Conservation (phyloP, 2,888 invertebrate species). For the Mechanitis messenoides region DNA sequence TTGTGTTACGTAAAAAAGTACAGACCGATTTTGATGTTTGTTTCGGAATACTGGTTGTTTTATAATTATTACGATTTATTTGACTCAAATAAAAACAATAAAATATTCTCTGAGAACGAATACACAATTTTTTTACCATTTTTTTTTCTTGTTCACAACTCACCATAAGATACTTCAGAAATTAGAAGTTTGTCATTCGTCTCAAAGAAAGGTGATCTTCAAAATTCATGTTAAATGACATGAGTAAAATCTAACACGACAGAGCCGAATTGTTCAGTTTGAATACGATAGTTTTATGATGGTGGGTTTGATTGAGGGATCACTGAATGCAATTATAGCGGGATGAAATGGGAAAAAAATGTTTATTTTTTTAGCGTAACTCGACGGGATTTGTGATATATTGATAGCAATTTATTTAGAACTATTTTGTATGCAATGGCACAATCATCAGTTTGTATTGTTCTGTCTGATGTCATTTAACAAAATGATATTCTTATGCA, state of each 20-base stretch:
- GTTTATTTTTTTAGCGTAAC: constrained; percentile 28
- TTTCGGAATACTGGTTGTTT: too few species aligned
- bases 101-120: too few species aligned
- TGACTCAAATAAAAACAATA: too few species aligned
- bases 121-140: too few species aligned
- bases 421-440: constrained; percentile 18
- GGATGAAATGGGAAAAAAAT: constrained; percentile 26
- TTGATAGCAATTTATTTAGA: constrained; percentile 20
- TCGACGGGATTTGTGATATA: constrained; percentile 24
- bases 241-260: constrained; percentile 12
- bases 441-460: constrained; percentile 2
- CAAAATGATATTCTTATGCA: not conserved
- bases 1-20: too few species aligned
- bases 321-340: constrained; percentile 27
- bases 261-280: constrained; percentile 10
- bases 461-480: not conserved
- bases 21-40: too few species aligned
- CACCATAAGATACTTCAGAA: too few species aligned
- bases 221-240: constrained; percentile 20
- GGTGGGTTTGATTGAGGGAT: constrained; percentile 30
- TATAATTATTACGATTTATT: too few species aligned
- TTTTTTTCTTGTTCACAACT: too few species aligned
- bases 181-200: not conserved
- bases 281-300: constrained; percentile 25
- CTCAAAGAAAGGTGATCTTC: constrained; percentile 8